Conservation (phyloP, 2,888 invertebrate genomes). For the Mythimna albipuncta region DNA sequence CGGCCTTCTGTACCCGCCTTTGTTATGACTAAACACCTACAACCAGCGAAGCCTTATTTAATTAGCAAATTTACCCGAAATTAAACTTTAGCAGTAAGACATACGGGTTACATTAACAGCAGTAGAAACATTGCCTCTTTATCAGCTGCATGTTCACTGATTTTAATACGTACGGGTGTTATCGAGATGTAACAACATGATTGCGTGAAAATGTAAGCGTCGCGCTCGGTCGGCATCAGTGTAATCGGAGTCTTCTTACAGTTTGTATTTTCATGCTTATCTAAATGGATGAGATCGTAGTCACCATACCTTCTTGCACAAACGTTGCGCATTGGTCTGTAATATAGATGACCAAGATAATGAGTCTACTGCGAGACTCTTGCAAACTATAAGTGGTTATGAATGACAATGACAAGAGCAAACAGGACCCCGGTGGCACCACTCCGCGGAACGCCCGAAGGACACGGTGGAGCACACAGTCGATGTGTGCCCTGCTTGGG, state of each 20-base stretch:
- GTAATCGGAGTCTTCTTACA: constrained; percentile 22
- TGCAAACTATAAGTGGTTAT: neutral
- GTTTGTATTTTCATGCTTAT: constrained; percentile 15
- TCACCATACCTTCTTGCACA: neutral
- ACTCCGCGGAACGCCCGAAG: no score
- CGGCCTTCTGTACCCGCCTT: constrained; percentile 19
- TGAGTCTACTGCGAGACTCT: neutral
- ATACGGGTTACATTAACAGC: constrained; percentile 18
- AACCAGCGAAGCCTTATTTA: constrained; percentile 43
- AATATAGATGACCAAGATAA: neutral
- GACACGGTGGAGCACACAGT: no score
- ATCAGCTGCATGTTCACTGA: constrained; percentile 52
- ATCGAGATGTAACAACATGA: constrained; percentile 55
- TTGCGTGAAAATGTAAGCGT: constrained; percentile 50
- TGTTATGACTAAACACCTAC: constrained; percentile 28
- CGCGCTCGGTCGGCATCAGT: constrained; percentile 21
- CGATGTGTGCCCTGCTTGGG: no score
- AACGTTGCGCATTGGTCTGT: neutral
- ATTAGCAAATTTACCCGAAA: constrained; percentile 16
- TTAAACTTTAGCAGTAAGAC: neutral
- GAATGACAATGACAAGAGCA: neutral
- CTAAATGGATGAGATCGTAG: constrained; percentile 10
- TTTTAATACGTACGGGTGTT: constrained; percentile 54
- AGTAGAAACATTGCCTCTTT: constrained; percentile 22
- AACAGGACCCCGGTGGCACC: neutral